A percentile compares a stretch with the other conserved stretches of the same genome.
Conservation (phyloP, 2,113 vertebrate genomes). For the Lichenostomus cassidix region DNA sequence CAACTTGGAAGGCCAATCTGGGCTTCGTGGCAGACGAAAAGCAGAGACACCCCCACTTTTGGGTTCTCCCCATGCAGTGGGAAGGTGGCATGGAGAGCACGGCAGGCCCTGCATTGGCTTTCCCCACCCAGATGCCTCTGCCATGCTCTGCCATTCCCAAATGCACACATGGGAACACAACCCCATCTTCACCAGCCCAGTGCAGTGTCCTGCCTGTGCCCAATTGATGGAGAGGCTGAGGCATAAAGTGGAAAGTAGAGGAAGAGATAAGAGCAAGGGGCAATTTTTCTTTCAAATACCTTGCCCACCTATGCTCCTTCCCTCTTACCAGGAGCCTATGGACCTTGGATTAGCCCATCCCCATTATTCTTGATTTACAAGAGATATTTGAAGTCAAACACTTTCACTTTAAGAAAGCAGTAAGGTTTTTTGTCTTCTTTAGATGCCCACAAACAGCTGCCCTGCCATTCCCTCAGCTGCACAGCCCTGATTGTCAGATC, state of each 20-base stretch:
- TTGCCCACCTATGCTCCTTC: neutral
- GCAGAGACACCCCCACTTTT: neutral
- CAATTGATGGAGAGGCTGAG: accelerated
- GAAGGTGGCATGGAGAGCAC: neutral
- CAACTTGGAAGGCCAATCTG: neutral
- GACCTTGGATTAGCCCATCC: neutral
- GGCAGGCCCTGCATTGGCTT: neutral
- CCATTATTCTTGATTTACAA: neutral
- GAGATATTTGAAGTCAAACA: neutral
- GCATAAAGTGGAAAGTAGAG: neutral
- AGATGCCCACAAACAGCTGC: neutral
- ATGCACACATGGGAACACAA: neutral
- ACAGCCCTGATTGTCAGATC: neutral
- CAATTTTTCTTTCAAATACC: neutral
- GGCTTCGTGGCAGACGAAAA: neutral
- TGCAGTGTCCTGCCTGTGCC: neutral
- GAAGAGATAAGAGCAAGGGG: neutral
- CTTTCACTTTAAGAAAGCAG: neutral
- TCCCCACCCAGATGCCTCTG: neutral
- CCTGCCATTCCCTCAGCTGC: neutral
- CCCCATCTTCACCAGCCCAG: neutral
- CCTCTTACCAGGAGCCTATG: neutral
- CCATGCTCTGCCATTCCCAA: neutral
- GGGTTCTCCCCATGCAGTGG: accelerated
- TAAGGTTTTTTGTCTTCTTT: neutral